Base-by-base conservation (phyloP, 2,888 invertebrate genomes). In the Fragum sueziense region DNA sequence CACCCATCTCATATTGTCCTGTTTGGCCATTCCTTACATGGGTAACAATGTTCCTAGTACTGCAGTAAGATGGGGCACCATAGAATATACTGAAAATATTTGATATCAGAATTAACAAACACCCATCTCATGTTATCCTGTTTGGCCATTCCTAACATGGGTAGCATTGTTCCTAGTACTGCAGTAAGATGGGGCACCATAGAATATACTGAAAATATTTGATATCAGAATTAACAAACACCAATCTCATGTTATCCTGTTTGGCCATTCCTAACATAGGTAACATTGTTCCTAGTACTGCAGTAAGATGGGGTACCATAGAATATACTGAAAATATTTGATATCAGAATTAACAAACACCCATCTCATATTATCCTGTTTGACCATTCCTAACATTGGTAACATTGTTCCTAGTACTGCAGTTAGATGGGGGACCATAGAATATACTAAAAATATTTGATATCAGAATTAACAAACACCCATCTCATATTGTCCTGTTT, bases 401-500 rank as follows among this genome's bases (percentile, higher is more conserved):
- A 98, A 93, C 94, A 97, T 95, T 79, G 96, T 96, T 82, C 96
- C 95, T 25, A 98, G 94, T 72, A 97, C 96, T 85, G 96, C 33
- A 93, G 97, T 97, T 67, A 98, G 95, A 93, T 97, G 97, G 0
- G 97, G 97, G 70, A 98, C 96, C 85, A 97, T 96, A 0, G 95
- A 97, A 86, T 95, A 95, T 0, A 97, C 94, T 94, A n/a, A n/a
- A n/a, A n/a, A n/a, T n/a, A n/a, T n/a, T n/a, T n/a, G n/a, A n/a
- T n/a, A n/a, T 34, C 34, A 65, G 22, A 20, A 11, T 33, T 65
- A 65, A 17, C 33, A 41, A 97, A 96, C 0, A 97, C 95, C 93
- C 96, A 96, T 93, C 96, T 97, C 74, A 97, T 94, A 73, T 95
- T 95, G 92, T 98, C 98, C 69, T 95, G 95, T 90, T 96, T 96